Percentiles rank a stretch among this genome's conserved stretches.
Evolutionary conservation across 2,888 invertebrate species (phyloP).

Genomic region (Minunthozetes semirufus): DNA sequence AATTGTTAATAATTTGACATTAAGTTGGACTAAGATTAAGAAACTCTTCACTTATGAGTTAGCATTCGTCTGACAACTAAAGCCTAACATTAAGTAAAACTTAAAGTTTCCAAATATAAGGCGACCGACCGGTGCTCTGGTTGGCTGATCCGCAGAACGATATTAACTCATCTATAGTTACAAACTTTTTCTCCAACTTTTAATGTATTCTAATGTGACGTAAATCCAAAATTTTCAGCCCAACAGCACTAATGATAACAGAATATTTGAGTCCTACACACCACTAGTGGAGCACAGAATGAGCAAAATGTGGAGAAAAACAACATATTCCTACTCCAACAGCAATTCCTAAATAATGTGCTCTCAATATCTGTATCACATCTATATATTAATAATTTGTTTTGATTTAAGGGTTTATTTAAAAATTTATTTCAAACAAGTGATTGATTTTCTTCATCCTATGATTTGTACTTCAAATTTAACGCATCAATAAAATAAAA

Average conservation of each 20-base stretch:
- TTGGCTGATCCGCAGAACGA: slow-evolving; percentile 13
- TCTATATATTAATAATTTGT: too few species aligned
- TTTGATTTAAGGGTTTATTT: too few species aligned
- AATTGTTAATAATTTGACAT: background rate
- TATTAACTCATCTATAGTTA: slow-evolving; percentile 22
- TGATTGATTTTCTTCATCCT: too few species aligned
- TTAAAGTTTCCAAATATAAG: slow-evolving; percentile 13
- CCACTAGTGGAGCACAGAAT: background rate
- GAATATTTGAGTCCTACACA: background rate
- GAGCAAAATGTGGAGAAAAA: background rate
- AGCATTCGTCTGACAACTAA: too few species aligned
- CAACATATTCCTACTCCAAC: too few species aligned
- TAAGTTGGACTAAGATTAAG: background rate
- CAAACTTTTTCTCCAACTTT: background rate
- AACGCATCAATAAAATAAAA: too few species aligned
- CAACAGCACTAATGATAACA: background rate
- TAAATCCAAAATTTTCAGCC: background rate
- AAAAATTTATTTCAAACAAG: too few species aligned
- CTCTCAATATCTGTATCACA: too few species aligned
- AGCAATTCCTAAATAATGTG: too few species aligned
- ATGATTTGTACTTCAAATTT: too few species aligned
- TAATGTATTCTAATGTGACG: slow-evolving; percentile 1
- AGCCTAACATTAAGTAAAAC: background rate
- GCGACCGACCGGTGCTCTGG: slow-evolving; percentile 19
- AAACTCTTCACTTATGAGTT: too few species aligned